Base-by-base conservation (phyloP, 2,797 vertebrate species). In the Lepus oiostolus region DNA sequence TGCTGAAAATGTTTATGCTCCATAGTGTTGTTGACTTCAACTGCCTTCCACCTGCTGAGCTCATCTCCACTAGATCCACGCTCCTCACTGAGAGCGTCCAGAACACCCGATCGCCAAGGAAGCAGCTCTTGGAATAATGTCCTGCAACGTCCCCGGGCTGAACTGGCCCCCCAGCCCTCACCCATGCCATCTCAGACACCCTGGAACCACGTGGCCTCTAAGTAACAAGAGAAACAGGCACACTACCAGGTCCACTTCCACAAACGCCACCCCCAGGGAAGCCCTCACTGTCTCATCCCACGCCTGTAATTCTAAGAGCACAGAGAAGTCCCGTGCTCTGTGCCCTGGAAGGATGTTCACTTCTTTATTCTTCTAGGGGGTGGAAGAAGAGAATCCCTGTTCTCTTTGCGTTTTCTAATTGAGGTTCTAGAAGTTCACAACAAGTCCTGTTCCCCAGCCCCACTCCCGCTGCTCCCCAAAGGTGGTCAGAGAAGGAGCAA, bases 341-440 rank as follows among this genome's bases (percentile, higher is more conserved):
- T 88, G 26, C 21, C 52, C 5, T 60, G 12, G 16, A 10, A 50
- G 12, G 4, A 74, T 62, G 38, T 32, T 5, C 50, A 60, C 0
- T 50, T 62, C 58, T 70, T 79, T 22, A 74, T 68, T 47, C 54
- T 67, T 28, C 16, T 35, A 60, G 86, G n/a, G 68, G 30, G 38
- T 28, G 38, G 12, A 94, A 19, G 28, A 38, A 88, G 85, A 30
- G 38, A 86, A 84, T 32, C 52, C 47, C 62, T 88, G 65, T 80
- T 93, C 65, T 65, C 54, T 50, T 91, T 77, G 58, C 68, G 12
- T 88, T 79, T 79, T 88, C 83, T 71, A 42, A 75, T 75, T 89
- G 65, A 85, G 22, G 50, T 77, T 92, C 74, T 70, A 68, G 58
- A 95, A 88, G 47, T 30, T 85, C 58, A 60, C 74, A 70, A 19